phyloP scores from a whole-genome alignment of 1,140 invertebrate species.

The Mya arenaria region DNA sequence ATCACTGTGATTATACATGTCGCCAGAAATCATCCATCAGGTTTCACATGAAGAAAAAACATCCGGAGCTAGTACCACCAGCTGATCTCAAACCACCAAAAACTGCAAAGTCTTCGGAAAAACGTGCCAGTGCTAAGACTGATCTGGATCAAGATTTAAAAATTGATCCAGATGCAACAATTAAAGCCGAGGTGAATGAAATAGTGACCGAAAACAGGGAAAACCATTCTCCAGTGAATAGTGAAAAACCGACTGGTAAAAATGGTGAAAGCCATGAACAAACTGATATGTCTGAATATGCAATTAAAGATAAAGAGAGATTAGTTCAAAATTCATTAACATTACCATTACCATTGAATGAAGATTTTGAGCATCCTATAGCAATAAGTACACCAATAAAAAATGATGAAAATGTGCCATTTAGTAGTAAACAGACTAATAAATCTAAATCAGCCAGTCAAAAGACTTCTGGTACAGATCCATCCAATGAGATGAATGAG shows the following conservation, averaged over 20 bases:
- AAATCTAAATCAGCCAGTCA: not conserved
- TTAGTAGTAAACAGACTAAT: too few relatives aligned
- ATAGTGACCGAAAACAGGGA: too few relatives aligned
- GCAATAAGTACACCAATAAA: slow-evolving; percentile 1
- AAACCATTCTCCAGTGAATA: too few relatives aligned
- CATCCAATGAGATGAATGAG: slow-evolving; percentile 40
- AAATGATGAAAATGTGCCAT: slow-evolving; percentile 13
- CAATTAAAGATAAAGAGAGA: too few relatives aligned
- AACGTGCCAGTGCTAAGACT: not conserved
- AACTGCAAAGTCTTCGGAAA: not conserved
- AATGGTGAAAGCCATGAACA: too few relatives aligned
- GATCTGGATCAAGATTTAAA: too few relatives aligned
- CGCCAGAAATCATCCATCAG: slow-evolving; percentile 49
- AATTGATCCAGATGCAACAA: too few relatives aligned
- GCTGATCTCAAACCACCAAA: slow-evolving; percentile 34
- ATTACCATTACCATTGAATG: too few relatives aligned
- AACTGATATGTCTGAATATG: too few relatives aligned
- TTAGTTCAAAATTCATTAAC: too few relatives aligned
- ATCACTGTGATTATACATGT: slow-evolving; percentile 50
- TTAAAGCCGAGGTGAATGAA: too few relatives aligned
- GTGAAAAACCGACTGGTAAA: too few relatives aligned
- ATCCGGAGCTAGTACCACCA: slow-evolving; percentile 42
- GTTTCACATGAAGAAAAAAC: slow-evolving; percentile 52
- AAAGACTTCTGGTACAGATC: not conserved
- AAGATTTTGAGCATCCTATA: not conserved